These are phyloP conservation scores for Diplodus sargus DNA, from an alignment of 2,797 vertebrate species.

Conservation along the genomic window DNA sequence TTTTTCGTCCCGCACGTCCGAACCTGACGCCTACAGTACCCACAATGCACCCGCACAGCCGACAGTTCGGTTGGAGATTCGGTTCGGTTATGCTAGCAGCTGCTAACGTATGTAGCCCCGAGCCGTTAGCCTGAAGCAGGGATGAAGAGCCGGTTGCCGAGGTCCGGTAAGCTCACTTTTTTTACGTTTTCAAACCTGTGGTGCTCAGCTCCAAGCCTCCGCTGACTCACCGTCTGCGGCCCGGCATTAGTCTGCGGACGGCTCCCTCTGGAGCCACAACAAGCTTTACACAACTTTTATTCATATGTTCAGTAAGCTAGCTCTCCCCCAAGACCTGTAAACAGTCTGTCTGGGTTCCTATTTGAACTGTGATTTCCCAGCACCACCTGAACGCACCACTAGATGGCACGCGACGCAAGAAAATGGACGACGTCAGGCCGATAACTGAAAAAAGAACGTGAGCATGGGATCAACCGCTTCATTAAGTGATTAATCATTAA, in stretches of 20 bases:
- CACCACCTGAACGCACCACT: constrained; percentile 49
- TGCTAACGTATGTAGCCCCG: constrained; percentile 10
- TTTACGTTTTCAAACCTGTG: background rate
- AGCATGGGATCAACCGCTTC: background rate
- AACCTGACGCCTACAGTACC: constrained; percentile 24
- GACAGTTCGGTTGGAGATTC: constrained; percentile 25
- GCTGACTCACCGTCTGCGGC: background rate
- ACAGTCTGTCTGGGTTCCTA: background rate
- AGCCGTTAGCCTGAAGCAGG: constrained; percentile 19
- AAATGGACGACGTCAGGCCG: background rate
- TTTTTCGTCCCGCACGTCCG: background rate
- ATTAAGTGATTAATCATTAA: background rate
- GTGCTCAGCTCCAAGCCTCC: too few relatives aligned
- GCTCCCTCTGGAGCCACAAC: constrained; percentile 8
- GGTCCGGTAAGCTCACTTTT: constrained; percentile 38
- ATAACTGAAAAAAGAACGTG: background rate
- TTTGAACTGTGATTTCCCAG: constrained; percentile 5
- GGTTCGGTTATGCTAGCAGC: constrained; percentile 36
- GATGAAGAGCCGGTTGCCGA: constrained; percentile 29
- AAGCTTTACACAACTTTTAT: background rate
- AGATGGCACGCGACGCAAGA: constrained; percentile 67
- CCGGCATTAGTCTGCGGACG: background rate
- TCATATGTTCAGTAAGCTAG: background rate
- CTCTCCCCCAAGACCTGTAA: constrained; percentile 15
- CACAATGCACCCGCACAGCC: constrained; percentile 28